Conservation (phyloP, 2,888 invertebrate genomes). For the Sphaerophoria taeniata region DNA sequence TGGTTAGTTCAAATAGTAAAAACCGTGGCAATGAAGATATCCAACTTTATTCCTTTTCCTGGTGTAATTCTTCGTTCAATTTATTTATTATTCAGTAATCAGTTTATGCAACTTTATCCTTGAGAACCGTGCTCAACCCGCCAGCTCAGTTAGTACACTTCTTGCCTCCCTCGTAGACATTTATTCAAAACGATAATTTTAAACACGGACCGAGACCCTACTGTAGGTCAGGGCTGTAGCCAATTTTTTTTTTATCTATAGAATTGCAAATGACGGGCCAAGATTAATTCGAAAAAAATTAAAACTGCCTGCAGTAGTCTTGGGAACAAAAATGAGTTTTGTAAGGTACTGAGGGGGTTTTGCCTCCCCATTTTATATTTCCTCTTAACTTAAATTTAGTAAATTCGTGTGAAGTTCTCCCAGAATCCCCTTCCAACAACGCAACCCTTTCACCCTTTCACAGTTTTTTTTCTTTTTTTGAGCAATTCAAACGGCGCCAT, state of each 20-base stretch:
- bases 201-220: not conserved
- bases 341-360: too few relatives aligned
- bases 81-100: constrained; percentile 57
- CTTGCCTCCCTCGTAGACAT: not conserved
- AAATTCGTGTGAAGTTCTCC: too few relatives aligned
- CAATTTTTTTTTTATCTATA: not conserved
- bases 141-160: not conserved
- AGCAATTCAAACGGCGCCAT: constrained; percentile 49
- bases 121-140: constrained; percentile 13
- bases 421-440: too few relatives aligned
- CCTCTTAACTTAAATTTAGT: too few relatives aligned
- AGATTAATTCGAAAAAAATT: too few relatives aligned
- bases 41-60: constrained; percentile 24
- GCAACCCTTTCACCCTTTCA: too few relatives aligned
- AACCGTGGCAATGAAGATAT: too few relatives aligned
- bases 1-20: not conserved
- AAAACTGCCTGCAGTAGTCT: too few relatives aligned
- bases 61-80: constrained; percentile 42
- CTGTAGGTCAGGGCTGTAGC: constrained; percentile 1
- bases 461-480: not conserved
- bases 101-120: constrained; percentile 59
- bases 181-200: constrained; percentile 44
- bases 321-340: too few relatives aligned
- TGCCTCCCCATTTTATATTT: too few relatives aligned
- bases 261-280: too few relatives aligned